A percentile compares a stretch with the other conserved stretches of the same genome.
These are phyloP conservation scores for Eumacrocentrus americanus DNA, from an alignment of 2,888 invertebrate species.

Conservation along the genomic window DNA sequence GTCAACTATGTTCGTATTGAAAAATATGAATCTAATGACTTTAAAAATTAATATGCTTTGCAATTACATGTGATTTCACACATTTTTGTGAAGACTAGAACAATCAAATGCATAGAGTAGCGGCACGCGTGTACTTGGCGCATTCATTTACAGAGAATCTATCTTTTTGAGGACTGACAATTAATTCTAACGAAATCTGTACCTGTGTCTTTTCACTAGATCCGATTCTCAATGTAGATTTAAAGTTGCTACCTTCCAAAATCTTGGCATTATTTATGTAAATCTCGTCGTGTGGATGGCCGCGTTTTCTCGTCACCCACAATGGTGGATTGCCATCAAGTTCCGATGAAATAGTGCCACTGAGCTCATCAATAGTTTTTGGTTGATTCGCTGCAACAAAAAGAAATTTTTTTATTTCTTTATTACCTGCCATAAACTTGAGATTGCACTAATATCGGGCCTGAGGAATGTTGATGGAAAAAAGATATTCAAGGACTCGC, in stretches of 20 bases:
- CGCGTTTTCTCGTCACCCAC: conserved; percentile 77
- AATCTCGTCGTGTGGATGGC: conserved; percentile 72
- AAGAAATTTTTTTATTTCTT: no score
- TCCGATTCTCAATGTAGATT: conserved; percentile 66
- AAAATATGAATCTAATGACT: no score
- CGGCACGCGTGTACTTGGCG: background rate
- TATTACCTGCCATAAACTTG: no score
- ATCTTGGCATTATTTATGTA: conserved; percentile 88
- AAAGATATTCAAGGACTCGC: no score
- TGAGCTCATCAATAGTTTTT: conserved; percentile 72
- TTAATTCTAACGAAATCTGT: conserved; percentile 12
- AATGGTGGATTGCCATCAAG: conserved; percentile 84
- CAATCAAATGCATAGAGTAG: no score
- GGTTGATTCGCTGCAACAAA: conserved; percentile 76
- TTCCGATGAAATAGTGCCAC: conserved; percentile 76
- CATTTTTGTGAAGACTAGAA: no score
- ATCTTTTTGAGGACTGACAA: background rate
- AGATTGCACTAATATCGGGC: no score
- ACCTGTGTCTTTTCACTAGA: conserved; percentile 67
- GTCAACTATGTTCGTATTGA: no score
- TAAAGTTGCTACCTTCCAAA: conserved; percentile 71
- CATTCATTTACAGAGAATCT: background rate
- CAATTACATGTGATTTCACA: background rate
- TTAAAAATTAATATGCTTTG: no score
- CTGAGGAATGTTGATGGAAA: no score